Percentiles rank a stretch among this genome's conserved stretches.
phyloP scores from a whole-genome alignment of 2,797 vertebrate genomes.

The Scarus forsteni region DNA sequence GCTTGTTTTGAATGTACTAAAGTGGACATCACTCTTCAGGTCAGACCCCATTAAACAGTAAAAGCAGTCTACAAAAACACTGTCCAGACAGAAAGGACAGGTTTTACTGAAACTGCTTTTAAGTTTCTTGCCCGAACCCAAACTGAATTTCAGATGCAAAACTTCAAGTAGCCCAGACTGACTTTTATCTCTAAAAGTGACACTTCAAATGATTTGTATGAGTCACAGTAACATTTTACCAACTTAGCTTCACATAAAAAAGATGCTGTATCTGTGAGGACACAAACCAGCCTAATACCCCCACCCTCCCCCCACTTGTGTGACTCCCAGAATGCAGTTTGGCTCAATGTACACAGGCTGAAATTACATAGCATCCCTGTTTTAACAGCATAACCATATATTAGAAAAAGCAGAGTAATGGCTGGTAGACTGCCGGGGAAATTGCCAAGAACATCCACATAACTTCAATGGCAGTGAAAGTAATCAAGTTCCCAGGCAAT shows the following conservation, averaged over 20 bases:
- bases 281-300: neutral
- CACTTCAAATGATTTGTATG: neutral
- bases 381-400: constrained; percentile 47
- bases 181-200: constrained; percentile 37
- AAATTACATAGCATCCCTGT: constrained; percentile 40
- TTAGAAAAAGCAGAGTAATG: constrained; percentile 53
- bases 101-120: neutral
- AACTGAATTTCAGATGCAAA: constrained; percentile 33
- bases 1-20: neutral
- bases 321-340: constrained; percentile 20
- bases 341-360: constrained; percentile 35
- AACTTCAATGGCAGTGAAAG: constrained; percentile 64
- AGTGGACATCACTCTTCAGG: neutral
- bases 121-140: neutral
- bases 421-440: constrained; percentile 39
- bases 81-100: constrained; percentile 2
- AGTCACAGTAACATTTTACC: too few relatives aligned
- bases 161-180: constrained; percentile 31
- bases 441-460: constrained; percentile 66
- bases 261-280: constrained; percentile 14
- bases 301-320: neutral
- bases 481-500: constrained; percentile 85
- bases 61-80: constrained; percentile 14
- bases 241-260: constrained; percentile 22
- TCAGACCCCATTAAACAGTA: neutral